Base-by-base conservation (phyloP, 2,797 vertebrate genomes). In the Coregonus sp. region DNA sequence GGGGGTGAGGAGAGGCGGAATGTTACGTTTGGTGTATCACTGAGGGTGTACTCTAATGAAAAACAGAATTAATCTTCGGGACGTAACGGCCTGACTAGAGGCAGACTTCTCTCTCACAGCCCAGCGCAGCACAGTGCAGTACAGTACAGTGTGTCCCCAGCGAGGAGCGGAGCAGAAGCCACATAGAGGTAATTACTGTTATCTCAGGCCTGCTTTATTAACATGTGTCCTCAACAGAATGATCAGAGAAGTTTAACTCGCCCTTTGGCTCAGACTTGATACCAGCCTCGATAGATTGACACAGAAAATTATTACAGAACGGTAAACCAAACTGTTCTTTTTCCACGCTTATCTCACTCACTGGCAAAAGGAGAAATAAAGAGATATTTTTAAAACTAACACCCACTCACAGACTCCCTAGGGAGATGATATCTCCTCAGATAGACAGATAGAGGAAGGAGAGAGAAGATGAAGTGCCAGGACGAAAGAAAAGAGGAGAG, bases 121-220 rank as follows among this genome's bases (percentile, higher is more conserved):
- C 79, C 75, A 20, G 18, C 0, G 4, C 56, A 61, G 18, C 5
- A 56, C 40, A 20, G 16, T 16, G 16, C n/a, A 56, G 59, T 25
- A 11, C 59, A 25, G 59, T 63, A 29, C 7, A 25, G 59, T 63
- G 2, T 12, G 59, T 63, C 59, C 59, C 59, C 59, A 63, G 25
- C 9, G 9, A 63, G 73, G 81, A 82, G 86, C 84, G 86, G 85
- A 90, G 89, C 87, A 78, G 79, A 74, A 90, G 87, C 90, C 84
- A 89, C 84, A 85, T 90, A 92, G 90, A 92, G 90, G 90, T 94
- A 95, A 95, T 95, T 94, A 94, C 92, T 86, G 88, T 92, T 94
- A 95, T 95, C 93, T 91, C 85, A 89, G 72, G 82, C 79, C 75
- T 11, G 59, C 20, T 25, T 29, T 63, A 63, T 25, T 63, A 63